Base-by-base conservation (phyloP, 37 sponge, comb jelly and placozoan genomes). In the Diacarnus erythraeanus region DNA sequence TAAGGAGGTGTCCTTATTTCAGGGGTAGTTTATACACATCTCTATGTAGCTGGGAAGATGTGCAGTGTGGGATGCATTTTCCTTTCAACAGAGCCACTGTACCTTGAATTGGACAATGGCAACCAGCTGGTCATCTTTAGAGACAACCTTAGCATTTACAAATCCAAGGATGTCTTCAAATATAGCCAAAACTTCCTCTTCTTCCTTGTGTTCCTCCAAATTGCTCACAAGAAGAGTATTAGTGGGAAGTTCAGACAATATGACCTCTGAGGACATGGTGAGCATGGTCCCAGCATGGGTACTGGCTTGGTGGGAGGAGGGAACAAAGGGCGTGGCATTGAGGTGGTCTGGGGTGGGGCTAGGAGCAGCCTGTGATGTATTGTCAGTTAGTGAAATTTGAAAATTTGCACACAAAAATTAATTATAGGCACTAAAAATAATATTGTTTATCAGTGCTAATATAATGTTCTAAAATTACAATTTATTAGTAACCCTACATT, bases 181-280 rank as follows among this genome's bases (percentile, higher is more conserved):
- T 8, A 86, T 38, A 9, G 23, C 6, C 0, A 34, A 36, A 1
- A 93, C 38, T 26, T 90, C 92, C 29, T 90, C 75, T 51, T 93
- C 94, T 1, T 79, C 83, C 44, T 79, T 58, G 41, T 86, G 78
- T 0, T 69, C 75, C 22, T 85, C 89, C 37, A 93, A 61, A 64
- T 93, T 93, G 66, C 87, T 87, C 57, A 93, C 94, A 59, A 93
- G 77, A 0, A 93, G 84, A 25, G 92, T 83, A 56, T 83, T 75
- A 17, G 88, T 79, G 1, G 91, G 54, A 17, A 27, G 74, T 51
- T n/a, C n/a, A n/a, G 71, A 38, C 51, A 34, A 42, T 44, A 65
- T 63, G 77, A 38, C 26, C 44, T n/a, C 59, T 23, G 61, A 23
- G 71, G 26, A 29, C 38, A 38, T 3, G 30, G 21, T 21, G 37